phyloP scores from a whole-genome alignment of 2,113 vertebrate species.

The Melanerpes aurifrons region DNA sequence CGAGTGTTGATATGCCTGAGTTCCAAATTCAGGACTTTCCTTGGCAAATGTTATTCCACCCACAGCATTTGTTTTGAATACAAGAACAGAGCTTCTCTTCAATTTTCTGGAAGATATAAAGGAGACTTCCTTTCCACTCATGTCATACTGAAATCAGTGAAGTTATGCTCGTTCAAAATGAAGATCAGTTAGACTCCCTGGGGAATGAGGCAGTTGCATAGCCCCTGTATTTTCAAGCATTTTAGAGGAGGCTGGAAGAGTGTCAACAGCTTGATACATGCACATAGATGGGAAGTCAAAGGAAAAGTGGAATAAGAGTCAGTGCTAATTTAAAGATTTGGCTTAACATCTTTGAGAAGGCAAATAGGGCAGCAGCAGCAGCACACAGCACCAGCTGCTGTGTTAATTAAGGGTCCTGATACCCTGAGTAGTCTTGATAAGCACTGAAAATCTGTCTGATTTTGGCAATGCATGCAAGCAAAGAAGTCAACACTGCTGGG shows the following conservation, averaged over 20 bases:
- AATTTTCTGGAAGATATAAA: neutral
- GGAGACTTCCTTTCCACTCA: neutral
- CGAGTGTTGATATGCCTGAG: neutral
- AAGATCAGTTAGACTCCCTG: neutral
- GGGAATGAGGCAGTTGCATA: neutral
- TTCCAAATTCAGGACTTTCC: neutral
- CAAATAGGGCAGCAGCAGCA: neutral
- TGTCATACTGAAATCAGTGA: neutral
- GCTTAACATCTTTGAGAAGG: neutral
- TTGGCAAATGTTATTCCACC: neutral
- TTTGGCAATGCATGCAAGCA: neutral
- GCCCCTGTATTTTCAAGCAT: neutral
- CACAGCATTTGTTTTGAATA: neutral
- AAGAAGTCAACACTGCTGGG: neutral
- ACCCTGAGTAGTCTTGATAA: neutral
- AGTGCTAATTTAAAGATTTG: neutral
- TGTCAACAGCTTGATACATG: neutral
- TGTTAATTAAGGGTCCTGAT: constrained; percentile 23
- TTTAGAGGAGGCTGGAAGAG: neutral
- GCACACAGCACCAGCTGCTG: neutral
- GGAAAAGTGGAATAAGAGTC: neutral
- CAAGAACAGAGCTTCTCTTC: neutral
- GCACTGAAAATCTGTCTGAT: neutral
- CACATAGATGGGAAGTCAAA: neutral
- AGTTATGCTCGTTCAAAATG: neutral